phyloP scores from a whole-genome alignment of 2,797 vertebrate genomes.

The Protosalanx chinensis region DNA sequence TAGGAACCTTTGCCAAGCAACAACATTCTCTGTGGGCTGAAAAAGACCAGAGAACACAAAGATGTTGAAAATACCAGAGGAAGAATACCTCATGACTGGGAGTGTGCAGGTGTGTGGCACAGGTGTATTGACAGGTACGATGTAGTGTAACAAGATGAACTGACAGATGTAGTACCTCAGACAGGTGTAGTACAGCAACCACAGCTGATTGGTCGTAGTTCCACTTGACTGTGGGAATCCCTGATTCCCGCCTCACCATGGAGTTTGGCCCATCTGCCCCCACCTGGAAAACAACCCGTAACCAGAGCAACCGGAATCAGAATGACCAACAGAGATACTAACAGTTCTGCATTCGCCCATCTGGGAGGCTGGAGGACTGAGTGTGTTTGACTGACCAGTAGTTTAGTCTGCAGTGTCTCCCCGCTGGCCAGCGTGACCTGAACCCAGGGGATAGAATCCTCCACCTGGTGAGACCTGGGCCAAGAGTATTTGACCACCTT shows the following conservation, averaged over 20 bases:
- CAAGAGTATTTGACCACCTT: conserved; percentile 85
- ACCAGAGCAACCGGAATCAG: neutral
- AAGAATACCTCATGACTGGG: neutral
- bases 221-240: conserved; percentile 88
- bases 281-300: conserved; percentile 74
- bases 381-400: conserved; percentile 81
- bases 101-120: no score
- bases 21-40: conserved; percentile 94
- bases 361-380: neutral
- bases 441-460: conserved; percentile 86
- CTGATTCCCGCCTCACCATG: conserved; percentile 79
- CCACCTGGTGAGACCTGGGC: conserved; percentile 77
- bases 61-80: neutral
- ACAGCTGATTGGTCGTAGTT: conserved; percentile 93
- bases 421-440: conserved; percentile 86
- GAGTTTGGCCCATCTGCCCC: conserved; percentile 95
- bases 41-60: neutral
- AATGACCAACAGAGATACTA: no score
- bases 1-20: conserved; percentile 98
- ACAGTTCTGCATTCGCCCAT: no score
- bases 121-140: conserved; percentile 47
- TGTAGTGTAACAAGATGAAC: conserved; percentile 66
- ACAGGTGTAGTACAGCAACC: conserved; percentile 91
- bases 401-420: conserved; percentile 84
- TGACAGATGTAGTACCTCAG: conserved; percentile 75